These are phyloP conservation scores for Eueides isabella DNA, from an alignment of 1,140 invertebrate genomes.

Conservation along the genomic window DNA sequence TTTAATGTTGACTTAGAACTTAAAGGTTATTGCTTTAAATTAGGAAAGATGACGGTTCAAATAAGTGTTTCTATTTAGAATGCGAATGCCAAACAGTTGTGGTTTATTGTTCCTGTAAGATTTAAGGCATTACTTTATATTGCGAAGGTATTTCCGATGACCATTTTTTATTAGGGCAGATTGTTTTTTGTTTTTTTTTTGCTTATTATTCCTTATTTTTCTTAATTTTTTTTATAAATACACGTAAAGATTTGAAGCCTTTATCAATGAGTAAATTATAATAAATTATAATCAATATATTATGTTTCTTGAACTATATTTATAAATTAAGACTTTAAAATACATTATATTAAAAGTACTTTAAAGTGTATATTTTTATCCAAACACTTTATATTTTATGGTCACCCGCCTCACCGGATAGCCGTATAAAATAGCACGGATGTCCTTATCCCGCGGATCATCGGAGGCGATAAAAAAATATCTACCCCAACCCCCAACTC, in stretches of 20 bases:
- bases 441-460: conserved; percentile 65
- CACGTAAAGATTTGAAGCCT: too few species aligned
- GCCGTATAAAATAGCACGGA: conserved; percentile 63
- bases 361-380: background rate
- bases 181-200: too few species aligned
- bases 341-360: background rate
- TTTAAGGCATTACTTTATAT: background rate
- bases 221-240: too few species aligned
- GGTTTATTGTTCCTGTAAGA: background rate
- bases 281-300: too few species aligned
- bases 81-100: background rate
- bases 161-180: too few species aligned
- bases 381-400: background rate
- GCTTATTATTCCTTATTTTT: too few species aligned
- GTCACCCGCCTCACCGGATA: conserved; percentile 50
- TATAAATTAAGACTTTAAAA: background rate
- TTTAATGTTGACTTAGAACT: background rate
- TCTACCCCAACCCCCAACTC: conserved; percentile 31
- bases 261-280: too few species aligned
- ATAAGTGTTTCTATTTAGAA: background rate
- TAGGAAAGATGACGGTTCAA: background rate
- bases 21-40: background rate
- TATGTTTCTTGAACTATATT: background rate
- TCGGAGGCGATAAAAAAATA: conserved; percentile 57
- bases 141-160: too few species aligned